Percentiles rank a stretch among this genome's conserved stretches.
phyloP scores from a whole-genome alignment of 2,888 invertebrate genomes.

The Mesorhabditis belari region DNA sequence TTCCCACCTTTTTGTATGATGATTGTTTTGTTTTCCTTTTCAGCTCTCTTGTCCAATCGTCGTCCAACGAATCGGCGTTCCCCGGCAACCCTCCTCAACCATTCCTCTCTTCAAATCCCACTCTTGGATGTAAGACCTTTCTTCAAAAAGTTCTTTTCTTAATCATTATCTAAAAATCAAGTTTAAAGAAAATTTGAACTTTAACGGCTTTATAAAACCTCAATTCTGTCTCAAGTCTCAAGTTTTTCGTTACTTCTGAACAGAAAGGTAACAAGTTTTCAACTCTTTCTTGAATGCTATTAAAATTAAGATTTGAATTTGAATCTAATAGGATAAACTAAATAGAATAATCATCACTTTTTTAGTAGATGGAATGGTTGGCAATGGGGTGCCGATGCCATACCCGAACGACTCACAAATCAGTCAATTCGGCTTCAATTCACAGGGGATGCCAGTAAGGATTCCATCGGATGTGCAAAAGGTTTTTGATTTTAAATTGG shows the following conservation, averaged over 20 bases:
- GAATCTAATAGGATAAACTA: no score
- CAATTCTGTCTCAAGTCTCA: no score
- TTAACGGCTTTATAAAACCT: no score
- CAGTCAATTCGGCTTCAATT: slow-evolving; percentile 10
- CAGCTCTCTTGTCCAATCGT: neutral
- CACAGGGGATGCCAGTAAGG: slow-evolving; percentile 16
- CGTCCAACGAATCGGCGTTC: neutral
- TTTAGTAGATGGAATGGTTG: neutral
- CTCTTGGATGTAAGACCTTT: no score
- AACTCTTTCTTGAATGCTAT: no score
- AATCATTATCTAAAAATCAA: neutral
- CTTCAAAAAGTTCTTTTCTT: neutral
- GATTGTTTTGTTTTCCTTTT: neutral
- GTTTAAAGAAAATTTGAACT: no score
- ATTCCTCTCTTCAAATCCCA: neutral
- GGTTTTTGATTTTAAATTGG: neutral
- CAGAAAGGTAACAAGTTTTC: no score
- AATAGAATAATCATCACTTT: neutral
- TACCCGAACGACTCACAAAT: slow-evolving; percentile 4
- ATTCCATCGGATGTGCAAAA: neutral
- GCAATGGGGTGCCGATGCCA: neutral
- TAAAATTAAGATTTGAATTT: no score
- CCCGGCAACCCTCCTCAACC: neutral
- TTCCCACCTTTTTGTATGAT: neutral
- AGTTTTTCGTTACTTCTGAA: no score